Base-by-base conservation (phyloP, 2,888 invertebrate species). In the Mythimna pallens region DNA sequence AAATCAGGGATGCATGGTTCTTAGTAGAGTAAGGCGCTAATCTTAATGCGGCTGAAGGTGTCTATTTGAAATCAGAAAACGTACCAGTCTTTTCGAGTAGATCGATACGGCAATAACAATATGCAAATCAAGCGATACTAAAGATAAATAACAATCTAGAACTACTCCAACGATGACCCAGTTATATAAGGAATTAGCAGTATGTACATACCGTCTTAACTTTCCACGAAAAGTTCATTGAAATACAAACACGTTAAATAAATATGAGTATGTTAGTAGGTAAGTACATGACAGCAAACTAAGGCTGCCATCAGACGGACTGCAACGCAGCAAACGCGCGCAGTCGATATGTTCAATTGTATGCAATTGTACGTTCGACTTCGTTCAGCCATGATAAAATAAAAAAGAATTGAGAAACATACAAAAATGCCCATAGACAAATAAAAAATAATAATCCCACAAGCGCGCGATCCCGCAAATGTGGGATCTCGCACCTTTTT, bases 91-190 rank as follows among this genome's bases (percentile, higher is more conserved):
- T 79, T 64, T 9, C 17, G 55, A 79, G 25, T 54, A n/a, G 34
- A 72, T 79, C 73, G 59, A 79, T 73, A 50, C 12, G 20, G 22
- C 22, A 59, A 58, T 78, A 70, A 57, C 78, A 50, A 63, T 63
- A 66, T 80, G 80, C 66, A 73, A 77, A 80, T 66, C 40, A 47
- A 67, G 47, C 36, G 10, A 80, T 55, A 73, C 62, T 22, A n/a
- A 62, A 73, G 61, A 52, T 57, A 59, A 77, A 77, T 80, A 66
- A 54, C 62, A 58, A 64, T 80, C 22, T 62, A 63, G 25, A 63
- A 66, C 54, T 66, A 54, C 63, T 52, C 50, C 3, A 57, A 25
- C 40, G 43, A 36, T 43, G 55, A 65, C 61, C 76, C 30, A 80
- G 57, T 66, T 73, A 54, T 30, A 7, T 22, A 58, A 63, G 43